Base-by-base conservation (phyloP, 1,140 invertebrate species). In the Odontomachus brunneus region DNA sequence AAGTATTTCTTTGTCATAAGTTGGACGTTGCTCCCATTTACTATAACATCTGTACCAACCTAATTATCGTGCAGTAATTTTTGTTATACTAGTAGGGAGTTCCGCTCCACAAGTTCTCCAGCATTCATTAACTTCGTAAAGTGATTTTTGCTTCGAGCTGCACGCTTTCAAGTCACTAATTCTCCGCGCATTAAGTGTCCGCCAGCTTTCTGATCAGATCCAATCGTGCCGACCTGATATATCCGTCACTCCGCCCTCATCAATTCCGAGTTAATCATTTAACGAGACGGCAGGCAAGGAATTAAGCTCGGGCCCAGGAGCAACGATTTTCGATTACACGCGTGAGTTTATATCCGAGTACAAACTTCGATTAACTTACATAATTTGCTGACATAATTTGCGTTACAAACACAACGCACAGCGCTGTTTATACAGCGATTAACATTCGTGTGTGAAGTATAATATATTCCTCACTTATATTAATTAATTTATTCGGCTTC, bases 241-340 rank as follows among this genome's bases (percentile, higher is more conserved):
- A 67, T 49, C 26, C 12, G 15, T 11, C 24, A 7, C 19, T 65
- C 22, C 63, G 14, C 48, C 17, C 26, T 69, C 49, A 69, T 69
- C 48, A 51, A 69, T 69, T 69, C 33, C 7, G 48, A 9, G 26
- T 69, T 69, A 69, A 69, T 53, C 49, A 69, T 53, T 69, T 69
- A n/a, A 66, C 19, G 38, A 44, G 38, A 44, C 14, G 48, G 3
- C 3, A 48, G 48, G 66, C 48, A 51, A 67, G 48, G 24, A 29
- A 67, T 69, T 69, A 69, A 9, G 15, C 51, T 69, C 66, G 48
- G 12, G 3, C 24, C 17, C 38, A 48, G 19, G 38, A n/a, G 44
- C 19, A 29, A 53, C 66, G 26, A 69, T 53, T 69, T 69, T 69
- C 66, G 49, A 69, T 69, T 53, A 53, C 44, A 17, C 44, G 24